A percentile compares a stretch with the other conserved stretches of the same genome.
phyloP scores from a whole-genome alignment of 2,888 invertebrate species.

The Parochlus steinenii region DNA sequence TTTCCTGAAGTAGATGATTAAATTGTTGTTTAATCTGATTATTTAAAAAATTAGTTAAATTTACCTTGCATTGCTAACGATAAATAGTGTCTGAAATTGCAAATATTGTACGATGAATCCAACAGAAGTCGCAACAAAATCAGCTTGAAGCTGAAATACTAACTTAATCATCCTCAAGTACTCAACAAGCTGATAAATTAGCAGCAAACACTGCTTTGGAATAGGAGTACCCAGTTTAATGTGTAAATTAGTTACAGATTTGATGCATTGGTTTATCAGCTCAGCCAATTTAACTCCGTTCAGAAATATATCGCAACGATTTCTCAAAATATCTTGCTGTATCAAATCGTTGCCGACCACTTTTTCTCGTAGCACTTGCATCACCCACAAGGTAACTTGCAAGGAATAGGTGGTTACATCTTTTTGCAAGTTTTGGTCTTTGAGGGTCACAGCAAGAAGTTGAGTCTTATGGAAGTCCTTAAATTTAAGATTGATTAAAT shows the following conservation, averaged over 20 bases:
- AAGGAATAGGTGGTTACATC: background rate
- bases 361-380: constrained; percentile 23
- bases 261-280: constrained; percentile 39
- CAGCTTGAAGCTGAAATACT: constrained; percentile 48
- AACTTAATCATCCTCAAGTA: constrained; percentile 60
- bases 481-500: constrained; percentile 42
- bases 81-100: constrained; percentile 51
- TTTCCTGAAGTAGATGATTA: constrained; percentile 12
- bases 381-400: constrained; percentile 8
- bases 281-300: constrained; percentile 53
- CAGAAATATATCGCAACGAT: constrained; percentile 41
- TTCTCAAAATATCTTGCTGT: constrained; percentile 39
- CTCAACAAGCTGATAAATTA: constrained; percentile 66
- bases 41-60: constrained; percentile 20
- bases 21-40: constrained; percentile 21
- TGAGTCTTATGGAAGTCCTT: constrained; percentile 30
- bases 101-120: constrained; percentile 67
- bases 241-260: constrained; percentile 48
- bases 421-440: background rate
- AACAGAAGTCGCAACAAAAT: constrained; percentile 52
- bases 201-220: constrained; percentile 53
- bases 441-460: constrained; percentile 27
- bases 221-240: constrained; percentile 56
- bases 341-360: constrained; percentile 37
- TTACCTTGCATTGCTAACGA: constrained; percentile 51